Evolutionary conservation across 2,113 vertebrate species (phyloP).

Genomic region (Psettodes erumei): DNA sequence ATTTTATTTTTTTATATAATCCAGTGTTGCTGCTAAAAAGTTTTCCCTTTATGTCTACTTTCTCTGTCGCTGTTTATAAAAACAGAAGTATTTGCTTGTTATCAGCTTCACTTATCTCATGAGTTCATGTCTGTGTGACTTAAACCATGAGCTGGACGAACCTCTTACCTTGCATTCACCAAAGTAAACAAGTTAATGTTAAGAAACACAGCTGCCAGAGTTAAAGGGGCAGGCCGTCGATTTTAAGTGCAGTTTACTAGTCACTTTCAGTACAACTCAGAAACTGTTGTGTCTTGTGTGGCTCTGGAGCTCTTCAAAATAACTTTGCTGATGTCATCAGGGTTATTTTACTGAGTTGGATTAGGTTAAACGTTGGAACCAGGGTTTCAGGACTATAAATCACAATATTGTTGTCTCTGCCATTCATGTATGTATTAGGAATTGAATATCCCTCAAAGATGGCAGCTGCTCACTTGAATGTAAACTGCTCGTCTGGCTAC

Average conservation of each 20-base stretch:
- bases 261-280: no score
- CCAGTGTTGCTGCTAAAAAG: not conserved
- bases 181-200: conserved; percentile 15
- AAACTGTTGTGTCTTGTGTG: not conserved
- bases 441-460: no score
- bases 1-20: no score
- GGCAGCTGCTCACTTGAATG: no score
- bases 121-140: conserved; percentile 55
- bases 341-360: not conserved
- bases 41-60: not conserved
- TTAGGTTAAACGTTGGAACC: conserved; percentile 5
- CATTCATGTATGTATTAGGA: no score
- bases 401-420: not conserved
- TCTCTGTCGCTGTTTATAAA: not conserved
- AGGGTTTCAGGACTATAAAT: not conserved
- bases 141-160: conserved; percentile 45
- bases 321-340: not conserved
- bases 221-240: not conserved
- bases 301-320: no score
- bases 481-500: no score
- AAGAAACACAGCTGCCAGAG: not conserved
- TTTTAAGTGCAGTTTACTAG: not conserved
- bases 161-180: conserved; percentile 25
- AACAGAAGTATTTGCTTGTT: not conserved
- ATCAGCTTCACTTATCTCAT: conserved; percentile 18